A percentile compares a stretch with the other conserved stretches of the same genome.
These are phyloP conservation scores for Coelopa frigida DNA, from an alignment of 1,140 invertebrate species.

Conservation along the genomic window DNA sequence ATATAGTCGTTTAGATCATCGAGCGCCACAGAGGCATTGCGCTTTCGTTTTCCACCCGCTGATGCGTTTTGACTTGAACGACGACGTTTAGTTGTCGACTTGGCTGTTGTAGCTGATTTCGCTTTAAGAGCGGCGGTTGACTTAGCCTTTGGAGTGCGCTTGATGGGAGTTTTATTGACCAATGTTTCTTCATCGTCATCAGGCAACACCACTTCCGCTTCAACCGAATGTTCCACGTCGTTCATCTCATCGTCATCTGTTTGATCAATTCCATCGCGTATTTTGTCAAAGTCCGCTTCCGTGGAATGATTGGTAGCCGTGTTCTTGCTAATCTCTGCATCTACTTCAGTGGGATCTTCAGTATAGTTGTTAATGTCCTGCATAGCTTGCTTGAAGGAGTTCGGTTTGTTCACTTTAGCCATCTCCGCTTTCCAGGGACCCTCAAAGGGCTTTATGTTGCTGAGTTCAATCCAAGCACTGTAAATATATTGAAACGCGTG, in stretches of 20 bases:
- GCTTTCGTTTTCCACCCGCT: constrained; percentile 11
- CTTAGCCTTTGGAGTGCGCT: constrained; percentile 15
- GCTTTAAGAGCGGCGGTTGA: constrained; percentile 2
- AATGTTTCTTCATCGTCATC: constrained; percentile 4
- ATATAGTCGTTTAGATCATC: constrained; percentile 11
- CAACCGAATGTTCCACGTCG: constrained; percentile 25
- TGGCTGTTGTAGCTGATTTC: constrained; percentile 35
- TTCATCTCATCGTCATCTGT: constrained; percentile 48
- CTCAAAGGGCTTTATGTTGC: constrained; percentile 73
- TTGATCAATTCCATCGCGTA: constrained; percentile 52
- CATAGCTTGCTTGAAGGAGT: constrained; percentile 76
- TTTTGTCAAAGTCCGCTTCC: constrained; percentile 62
- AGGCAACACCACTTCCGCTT: not conserved
- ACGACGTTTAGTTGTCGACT: constrained; percentile 34
- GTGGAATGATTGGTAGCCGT: constrained; percentile 33
- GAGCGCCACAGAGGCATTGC: constrained; percentile 6
- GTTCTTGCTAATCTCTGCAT: constrained; percentile 43
- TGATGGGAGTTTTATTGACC: constrained; percentile 9
- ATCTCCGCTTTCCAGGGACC: constrained; percentile 72
- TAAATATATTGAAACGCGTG: constrained; percentile 10
- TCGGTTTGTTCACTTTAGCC: constrained; percentile 68
- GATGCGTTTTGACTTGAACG: constrained; percentile 9
- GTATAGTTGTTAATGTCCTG: constrained; percentile 81
- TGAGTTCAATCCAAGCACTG: constrained; percentile 87
- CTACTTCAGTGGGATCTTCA: constrained; percentile 54